These are phyloP conservation scores for Urocitellus parryii DNA, from an alignment of 2,113 vertebrate species.

Conservation along the genomic window DNA sequence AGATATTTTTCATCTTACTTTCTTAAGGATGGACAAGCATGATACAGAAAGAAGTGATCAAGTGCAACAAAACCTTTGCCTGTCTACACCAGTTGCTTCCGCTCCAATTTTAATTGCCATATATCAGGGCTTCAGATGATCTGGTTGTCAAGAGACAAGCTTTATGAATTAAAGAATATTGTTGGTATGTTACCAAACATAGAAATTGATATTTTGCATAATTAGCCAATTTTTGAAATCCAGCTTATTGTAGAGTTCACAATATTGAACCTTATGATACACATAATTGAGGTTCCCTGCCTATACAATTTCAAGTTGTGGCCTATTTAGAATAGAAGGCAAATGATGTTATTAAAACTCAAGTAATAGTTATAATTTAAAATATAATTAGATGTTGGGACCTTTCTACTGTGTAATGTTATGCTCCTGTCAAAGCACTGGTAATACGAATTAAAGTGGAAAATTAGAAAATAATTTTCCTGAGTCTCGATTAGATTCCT, in stretches of 20 bases:
- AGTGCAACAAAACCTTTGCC: neutral
- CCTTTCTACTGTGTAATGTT: conserved; percentile 46
- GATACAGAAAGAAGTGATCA: neutral
- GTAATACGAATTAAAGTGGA: conserved; percentile 56
- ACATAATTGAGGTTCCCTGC: neutral
- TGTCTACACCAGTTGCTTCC: neutral
- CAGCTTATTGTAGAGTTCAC: conserved; percentile 33
- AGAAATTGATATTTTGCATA: conserved; percentile 54
- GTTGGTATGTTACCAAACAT: neutral
- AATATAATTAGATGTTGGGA: conserved; percentile 62
- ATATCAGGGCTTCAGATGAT: conserved; percentile 38
- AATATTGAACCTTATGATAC: conserved; percentile 47
- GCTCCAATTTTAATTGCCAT: conserved; percentile 56
- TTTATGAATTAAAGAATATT: conserved; percentile 51
- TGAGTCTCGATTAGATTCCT: conserved; percentile 21
- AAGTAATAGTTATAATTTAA: conserved; percentile 63
- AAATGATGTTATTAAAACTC: conserved; percentile 60
- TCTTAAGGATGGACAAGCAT: neutral
- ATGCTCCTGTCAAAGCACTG: neutral
- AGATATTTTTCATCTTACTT: neutral
- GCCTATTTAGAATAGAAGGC: conserved; percentile 35
- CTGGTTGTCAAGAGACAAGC: conserved; percentile 35
- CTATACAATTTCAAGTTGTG: conserved; percentile 44
- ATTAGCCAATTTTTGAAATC: conserved; percentile 60
- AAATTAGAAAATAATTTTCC: conserved; percentile 67